Evolutionary conservation across 1,140 invertebrate species (phyloP).

Genomic region (Teleopsis dalmanni): DNA sequence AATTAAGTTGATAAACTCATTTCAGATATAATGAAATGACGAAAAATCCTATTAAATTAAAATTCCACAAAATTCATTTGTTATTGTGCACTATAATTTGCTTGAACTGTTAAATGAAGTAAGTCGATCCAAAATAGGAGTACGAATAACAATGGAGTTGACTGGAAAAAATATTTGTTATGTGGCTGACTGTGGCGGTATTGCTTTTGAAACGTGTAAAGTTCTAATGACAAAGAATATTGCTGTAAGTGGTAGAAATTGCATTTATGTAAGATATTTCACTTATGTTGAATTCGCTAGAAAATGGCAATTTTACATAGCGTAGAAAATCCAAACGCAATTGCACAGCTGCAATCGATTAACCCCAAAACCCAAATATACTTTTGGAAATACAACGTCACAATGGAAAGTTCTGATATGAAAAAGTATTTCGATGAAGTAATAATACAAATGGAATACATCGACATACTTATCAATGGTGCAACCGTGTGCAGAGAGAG

Average conservation of each 20-base stretch:
- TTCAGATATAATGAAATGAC: too few relatives aligned
- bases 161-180: conserved; percentile 36
- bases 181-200: conserved; percentile 38
- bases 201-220: conserved; percentile 36
- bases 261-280: not conserved
- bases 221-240: conserved; percentile 35
- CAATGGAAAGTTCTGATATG: conserved; percentile 32
- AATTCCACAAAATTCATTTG: too few relatives aligned
- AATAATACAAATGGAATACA: conserved; percentile 34
- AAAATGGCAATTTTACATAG: conserved; percentile 36
- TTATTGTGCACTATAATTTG: too few relatives aligned
- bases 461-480: conserved; percentile 39
- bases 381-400: conserved; percentile 37
- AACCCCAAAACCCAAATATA: conserved; percentile 34
- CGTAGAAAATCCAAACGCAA: conserved; percentile 29
- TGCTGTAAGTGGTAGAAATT: conserved; percentile 24
- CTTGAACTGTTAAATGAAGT: not conserved
- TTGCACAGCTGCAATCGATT: conserved; percentile 29
- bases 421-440: conserved; percentile 36
- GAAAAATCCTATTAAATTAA: too few relatives aligned
- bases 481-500: conserved; percentile 29
- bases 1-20: too few relatives aligned
- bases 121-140: not conserved
- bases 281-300: conserved; percentile 9
- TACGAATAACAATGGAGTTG: conserved; percentile 25